Base-by-base conservation (phyloP, 2,797 vertebrate species). In the Parauchenoglanis ngamensis region DNA sequence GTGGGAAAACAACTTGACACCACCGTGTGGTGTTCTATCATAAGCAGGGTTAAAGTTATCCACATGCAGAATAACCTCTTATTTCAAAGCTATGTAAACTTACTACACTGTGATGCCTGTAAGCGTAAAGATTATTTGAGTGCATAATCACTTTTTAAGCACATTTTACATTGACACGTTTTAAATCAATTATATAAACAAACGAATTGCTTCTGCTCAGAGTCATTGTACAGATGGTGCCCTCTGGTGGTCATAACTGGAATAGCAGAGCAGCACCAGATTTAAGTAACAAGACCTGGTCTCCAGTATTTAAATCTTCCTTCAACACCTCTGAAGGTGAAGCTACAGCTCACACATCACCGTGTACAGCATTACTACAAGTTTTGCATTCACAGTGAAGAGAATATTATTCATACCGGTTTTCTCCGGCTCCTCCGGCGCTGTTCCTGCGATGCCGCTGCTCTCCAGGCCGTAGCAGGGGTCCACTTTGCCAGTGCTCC, bases 361-460 rank as follows among this genome's bases (percentile, higher is more conserved):
- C 4, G 46, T 28, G 0, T 40, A n/a, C 5, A 15, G 2, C 0
- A 2, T n/a, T 13, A n/a, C 13, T 23, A 25, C 2, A 25, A 12
- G 25, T 90, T 99, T 98, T 21, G 35, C 19, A 10, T 46, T 23
- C 70, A 25, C 72, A n/a, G 21, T 25, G 23, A 49, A 10, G 44
- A 73, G 21, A 46, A 25, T 46, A 12, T 28, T 1, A 19, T 10
- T 6, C 8, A 19, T 91, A 99, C 98, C 97, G 0, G 95, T 94
- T 90, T 97, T 99, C 75, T 99, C 98, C 0, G 98, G 97, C 87
- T 99, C 97, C 0, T 99, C 98, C 0, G 98, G 97, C 0, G 96
- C 97, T 0, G 98, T 99, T 17, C 98, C 98, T 0, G 98, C 98
- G 10, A 99, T 99, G 90, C 98, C 99, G 87, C 98, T 99, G 94